phyloP scores from a whole-genome alignment of 2,113 vertebrate species.

The Rousettus leschenaultii region DNA sequence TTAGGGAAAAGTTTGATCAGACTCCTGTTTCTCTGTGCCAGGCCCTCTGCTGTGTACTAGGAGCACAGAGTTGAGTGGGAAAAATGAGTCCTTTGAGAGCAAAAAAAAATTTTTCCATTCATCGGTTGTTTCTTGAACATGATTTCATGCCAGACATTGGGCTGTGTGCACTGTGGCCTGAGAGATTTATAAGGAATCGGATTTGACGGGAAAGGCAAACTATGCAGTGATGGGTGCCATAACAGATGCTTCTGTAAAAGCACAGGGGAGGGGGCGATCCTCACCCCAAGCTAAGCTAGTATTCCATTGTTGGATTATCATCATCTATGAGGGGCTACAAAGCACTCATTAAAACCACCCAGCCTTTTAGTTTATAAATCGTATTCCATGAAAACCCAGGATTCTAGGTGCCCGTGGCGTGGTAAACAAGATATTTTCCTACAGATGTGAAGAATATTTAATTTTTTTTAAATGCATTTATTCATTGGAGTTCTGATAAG shows the following conservation, averaged over 20 bases:
- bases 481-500: not conserved
- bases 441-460: not conserved
- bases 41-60: not conserved
- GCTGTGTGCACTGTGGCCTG: not conserved
- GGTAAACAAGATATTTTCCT: not conserved
- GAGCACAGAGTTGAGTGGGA: not conserved
- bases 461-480: not conserved
- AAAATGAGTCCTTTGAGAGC: not conserved
- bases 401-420: not conserved
- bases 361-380: not conserved
- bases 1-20: not conserved
- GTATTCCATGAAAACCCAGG: not conserved
- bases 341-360: not conserved
- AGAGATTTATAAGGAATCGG: not conserved
- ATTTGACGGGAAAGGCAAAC: not conserved
- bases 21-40: not conserved
- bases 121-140: not conserved
- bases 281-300: not conserved
- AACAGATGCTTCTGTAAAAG: not conserved
- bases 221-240: not conserved
- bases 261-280: not conserved
- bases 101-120: not conserved
- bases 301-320: not conserved
- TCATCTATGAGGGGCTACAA: not conserved
- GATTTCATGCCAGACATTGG: not conserved